Evolutionary conservation across 2,113 vertebrate genomes (phyloP), one percentile per base, ranked within the genome.

Genomic region (Colistium nudipinnis): DNA sequence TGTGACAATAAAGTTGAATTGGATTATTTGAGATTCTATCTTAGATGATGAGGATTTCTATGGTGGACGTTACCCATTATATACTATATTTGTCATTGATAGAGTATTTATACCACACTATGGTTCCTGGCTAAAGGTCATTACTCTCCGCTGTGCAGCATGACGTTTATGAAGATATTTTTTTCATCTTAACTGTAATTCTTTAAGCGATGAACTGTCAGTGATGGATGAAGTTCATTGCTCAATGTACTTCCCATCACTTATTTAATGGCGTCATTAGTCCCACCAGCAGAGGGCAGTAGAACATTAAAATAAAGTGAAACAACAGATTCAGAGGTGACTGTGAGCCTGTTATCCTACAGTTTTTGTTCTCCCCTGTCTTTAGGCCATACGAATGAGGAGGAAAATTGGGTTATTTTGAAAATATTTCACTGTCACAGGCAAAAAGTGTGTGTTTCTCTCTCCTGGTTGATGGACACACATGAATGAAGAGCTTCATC

Each of bases 261-360:
- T 36, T 43, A 7, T 11, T 44, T 47, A 11, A n/a, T 45, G 20
- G 16, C 20, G 4, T 60, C 31, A 14, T 52, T 1, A 0, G 12
- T 52, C 4, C 31, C 3, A 30, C 65, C 85, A 69, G 16, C 52
- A 82, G 88, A 63, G 71, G 80, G 76, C 14, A 68, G 74, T 36
- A 47, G 14, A 24, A 31, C 39, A 62, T 35, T 3, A 39, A 20
- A 41, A 22, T 14, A 3, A 12, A 48, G 13, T 7, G 4, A 13
- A 39, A 20, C 3, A 1, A 36, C 7, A 3, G 0, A 16, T 19
- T 45, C n/a, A 9, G 6, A 45, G 14, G n/a, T 25, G 2, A 14
- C 11, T 16, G 2, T 1, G 25, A 31, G 25, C 12, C 1, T 36
- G 12, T 20, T 1, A 9, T 39, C 8, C 13, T 43, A 7, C 22